Evolutionary conservation across 2,888 invertebrate species (phyloP).

Genomic region (Urechis unicinctus): DNA sequence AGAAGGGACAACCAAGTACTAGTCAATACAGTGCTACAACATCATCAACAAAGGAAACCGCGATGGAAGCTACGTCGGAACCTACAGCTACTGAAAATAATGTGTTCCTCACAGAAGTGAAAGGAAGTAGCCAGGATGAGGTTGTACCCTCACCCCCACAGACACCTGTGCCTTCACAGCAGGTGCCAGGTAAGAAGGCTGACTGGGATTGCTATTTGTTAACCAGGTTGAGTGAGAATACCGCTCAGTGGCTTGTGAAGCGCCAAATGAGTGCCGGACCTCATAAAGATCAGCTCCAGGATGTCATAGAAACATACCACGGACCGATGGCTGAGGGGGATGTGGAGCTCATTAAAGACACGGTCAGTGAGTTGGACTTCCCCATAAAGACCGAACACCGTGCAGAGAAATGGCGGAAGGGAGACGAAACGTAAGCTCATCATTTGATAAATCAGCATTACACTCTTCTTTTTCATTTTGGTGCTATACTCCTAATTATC

Average conservation of each 20-base stretch:
- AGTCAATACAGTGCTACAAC: not conserved
- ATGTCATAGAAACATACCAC: constrained; percentile 32
- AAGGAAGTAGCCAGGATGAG: not conserved
- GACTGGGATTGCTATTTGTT: constrained; percentile 48
- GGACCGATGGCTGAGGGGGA: constrained; percentile 31
- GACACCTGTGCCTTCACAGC: not conserved
- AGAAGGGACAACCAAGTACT: not conserved
- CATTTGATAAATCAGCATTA: not conserved
- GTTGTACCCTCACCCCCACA: not conserved
- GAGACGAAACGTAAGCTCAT: constrained; percentile 4
- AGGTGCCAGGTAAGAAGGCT: too few relatives aligned
- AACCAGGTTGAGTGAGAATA: constrained; percentile 37
- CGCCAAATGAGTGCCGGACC: constrained; percentile 26
- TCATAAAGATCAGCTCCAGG: constrained; percentile 29
- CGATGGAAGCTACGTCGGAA: not conserved
- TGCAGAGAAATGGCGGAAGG: constrained; percentile 4
- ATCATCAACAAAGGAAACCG: too few relatives aligned
- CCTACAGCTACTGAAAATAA: not conserved
- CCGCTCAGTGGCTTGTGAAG: constrained; percentile 48
- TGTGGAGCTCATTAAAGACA: constrained; percentile 33
- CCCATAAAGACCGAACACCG: not conserved
- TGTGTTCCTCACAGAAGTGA: constrained; percentile 8
- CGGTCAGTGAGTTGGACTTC: constrained; percentile 30
- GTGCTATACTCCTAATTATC: not conserved
- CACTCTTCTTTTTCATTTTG: not conserved